A percentile compares a stretch with the other conserved stretches of the same genome.
phyloP scores from a whole-genome alignment of 1,140 invertebrate genomes.

The Spodoptera litura region DNA sequence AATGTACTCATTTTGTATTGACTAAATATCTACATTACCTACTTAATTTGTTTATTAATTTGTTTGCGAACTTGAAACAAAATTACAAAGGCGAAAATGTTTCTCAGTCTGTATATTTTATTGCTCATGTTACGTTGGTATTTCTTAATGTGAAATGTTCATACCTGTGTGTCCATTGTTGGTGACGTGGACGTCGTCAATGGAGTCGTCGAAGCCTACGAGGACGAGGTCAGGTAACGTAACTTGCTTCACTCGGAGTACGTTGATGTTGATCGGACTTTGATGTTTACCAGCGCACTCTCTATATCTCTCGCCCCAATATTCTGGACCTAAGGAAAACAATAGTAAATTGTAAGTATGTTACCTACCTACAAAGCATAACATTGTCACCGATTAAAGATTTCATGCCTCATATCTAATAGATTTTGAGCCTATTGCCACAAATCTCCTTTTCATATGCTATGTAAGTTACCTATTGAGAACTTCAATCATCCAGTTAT shows the following conservation, averaged over 20 bases:
- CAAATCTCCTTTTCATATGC: too few relatives aligned
- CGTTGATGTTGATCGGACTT: conserved; percentile 93
- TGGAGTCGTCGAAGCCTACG: conserved; percentile 86
- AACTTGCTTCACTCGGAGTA: conserved; percentile 88
- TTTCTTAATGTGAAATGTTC: conserved; percentile 35
- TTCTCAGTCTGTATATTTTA: neutral
- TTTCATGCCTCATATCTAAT: too few relatives aligned
- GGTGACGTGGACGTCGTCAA: conserved; percentile 86
- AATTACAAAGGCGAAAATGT: too few relatives aligned
- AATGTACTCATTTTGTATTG: too few relatives aligned
- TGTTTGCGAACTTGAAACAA: too few relatives aligned
- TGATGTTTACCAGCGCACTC: conserved; percentile 92
- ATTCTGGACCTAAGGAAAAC: conserved; percentile 87
- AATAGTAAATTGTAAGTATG: neutral
- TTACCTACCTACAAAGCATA: too few relatives aligned
- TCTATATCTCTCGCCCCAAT: conserved; percentile 90
- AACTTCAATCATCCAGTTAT: too few relatives aligned
- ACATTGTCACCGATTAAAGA: too few relatives aligned
- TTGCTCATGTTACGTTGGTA: neutral
- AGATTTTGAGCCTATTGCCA: too few relatives aligned
- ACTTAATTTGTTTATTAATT: too few relatives aligned
- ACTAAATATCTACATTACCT: too few relatives aligned
- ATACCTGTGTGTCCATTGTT: conserved; percentile 93
- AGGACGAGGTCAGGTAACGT: conserved; percentile 87
- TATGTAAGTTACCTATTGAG: too few relatives aligned